Evolutionary conservation across 1,140 invertebrate genomes (phyloP).

Genomic region (Ctenoplectra terminalis): DNA sequence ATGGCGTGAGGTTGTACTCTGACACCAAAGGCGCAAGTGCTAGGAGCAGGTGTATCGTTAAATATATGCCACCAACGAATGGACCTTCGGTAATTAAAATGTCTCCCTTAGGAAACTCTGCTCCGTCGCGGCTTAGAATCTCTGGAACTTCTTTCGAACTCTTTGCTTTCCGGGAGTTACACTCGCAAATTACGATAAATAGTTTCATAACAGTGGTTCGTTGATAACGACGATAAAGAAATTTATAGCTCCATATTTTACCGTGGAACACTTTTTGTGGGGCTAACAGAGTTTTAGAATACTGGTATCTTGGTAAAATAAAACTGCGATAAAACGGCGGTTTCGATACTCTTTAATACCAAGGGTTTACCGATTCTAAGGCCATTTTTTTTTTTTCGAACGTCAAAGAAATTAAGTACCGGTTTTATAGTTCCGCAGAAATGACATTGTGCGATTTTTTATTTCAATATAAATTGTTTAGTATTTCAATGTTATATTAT

Average conservation of each 20-base stretch:
- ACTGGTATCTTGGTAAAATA: neutral
- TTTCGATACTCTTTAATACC: neutral
- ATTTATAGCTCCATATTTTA: slow-evolving; percentile 30
- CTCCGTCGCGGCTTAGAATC: slow-evolving; percentile 23
- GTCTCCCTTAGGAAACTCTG: slow-evolving; percentile 72
- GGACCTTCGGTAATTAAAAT: slow-evolving; percentile 77
- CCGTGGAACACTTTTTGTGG: neutral
- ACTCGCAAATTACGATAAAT: slow-evolving; percentile 43
- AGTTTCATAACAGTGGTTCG: slow-evolving; percentile 34
- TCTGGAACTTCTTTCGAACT: slow-evolving; percentile 36
- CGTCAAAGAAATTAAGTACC: too few species aligned
- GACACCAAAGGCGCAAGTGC: slow-evolving; percentile 66
- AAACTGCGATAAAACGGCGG: neutral
- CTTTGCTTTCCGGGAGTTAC: slow-evolving; percentile 1
- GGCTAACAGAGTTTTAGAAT: neutral
- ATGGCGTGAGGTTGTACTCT: slow-evolving; percentile 67
- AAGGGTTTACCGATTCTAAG: too few species aligned
- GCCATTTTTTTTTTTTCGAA: too few species aligned
- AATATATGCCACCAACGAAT: slow-evolving; percentile 70
- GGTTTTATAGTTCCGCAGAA: too few species aligned
- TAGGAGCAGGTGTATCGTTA: slow-evolving; percentile 73
- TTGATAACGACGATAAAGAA: slow-evolving; percentile 29
- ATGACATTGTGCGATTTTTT: too few species aligned
- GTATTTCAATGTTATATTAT: too few species aligned
- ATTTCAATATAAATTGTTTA: too few species aligned